A percentile compares a stretch with the other conserved stretches of the same genome.
phyloP scores from a whole-genome alignment of 2,113 vertebrate species.

The Amblyopsis rosae region DNA sequence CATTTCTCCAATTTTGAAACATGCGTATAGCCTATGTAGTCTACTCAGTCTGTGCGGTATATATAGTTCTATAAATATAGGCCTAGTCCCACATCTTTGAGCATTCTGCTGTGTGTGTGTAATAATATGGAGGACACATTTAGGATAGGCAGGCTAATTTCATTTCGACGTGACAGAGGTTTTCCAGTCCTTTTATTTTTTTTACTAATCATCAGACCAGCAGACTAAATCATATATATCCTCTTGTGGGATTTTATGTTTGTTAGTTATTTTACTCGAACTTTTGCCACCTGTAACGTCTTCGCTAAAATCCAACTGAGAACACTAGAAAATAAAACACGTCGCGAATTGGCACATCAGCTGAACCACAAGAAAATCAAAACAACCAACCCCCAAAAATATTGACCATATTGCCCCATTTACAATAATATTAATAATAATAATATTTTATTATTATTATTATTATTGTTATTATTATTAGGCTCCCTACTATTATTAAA shows the following conservation, averaged over 20 bases:
- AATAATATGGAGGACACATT: neutral
- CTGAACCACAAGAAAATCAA: constrained; percentile 18
- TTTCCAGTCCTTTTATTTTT: constrained; percentile 5
- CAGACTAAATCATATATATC: neutral
- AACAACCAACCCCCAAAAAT: constrained; percentile 1
- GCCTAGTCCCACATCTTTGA: too few species aligned
- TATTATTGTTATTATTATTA: neutral
- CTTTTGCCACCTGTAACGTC: constrained; percentile 29
- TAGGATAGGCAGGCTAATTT: neutral
- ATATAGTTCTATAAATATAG: too few species aligned
- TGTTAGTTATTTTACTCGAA: constrained; percentile 16
- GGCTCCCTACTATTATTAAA: too few species aligned
- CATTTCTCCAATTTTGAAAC: neutral
- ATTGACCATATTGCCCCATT: too few species aligned
- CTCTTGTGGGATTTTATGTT: constrained; percentile 7
- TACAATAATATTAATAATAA: too few species aligned
- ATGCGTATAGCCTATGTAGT: neutral
- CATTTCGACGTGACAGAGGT: neutral
- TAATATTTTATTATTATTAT: too few species aligned
- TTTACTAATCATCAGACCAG: too few species aligned
- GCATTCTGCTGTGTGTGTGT: neutral
- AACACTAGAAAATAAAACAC: constrained; percentile 42
- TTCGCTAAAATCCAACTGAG: constrained; percentile 50
- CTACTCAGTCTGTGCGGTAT: too few species aligned
- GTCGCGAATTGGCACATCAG: constrained; percentile 17